Base-by-base conservation (phyloP, 2,113 vertebrate species). In the Dicentrarchus labrax region DNA sequence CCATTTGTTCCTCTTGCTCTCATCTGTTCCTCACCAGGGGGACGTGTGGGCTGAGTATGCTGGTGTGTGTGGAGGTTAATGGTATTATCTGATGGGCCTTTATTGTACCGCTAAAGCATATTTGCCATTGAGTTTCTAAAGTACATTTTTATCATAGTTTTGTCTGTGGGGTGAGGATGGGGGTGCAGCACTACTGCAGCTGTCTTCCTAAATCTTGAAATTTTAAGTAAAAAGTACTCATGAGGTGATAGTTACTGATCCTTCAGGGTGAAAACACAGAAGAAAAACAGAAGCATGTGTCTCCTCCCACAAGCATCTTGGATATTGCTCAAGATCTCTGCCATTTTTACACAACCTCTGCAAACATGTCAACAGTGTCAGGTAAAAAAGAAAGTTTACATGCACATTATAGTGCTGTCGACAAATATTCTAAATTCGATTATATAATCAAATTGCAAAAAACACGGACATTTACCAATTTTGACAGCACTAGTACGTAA, bases 11-110 rank as follows among this genome's bases (percentile, higher is more conserved):
- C 79, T 82, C 74, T 73, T 50, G 2, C 66, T 75, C 82, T 85
- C 82, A n/a, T 81, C 80, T 83, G 82, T 47, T 85, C 79, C 83
- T 87, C 85, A 39, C 78, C 85, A 70, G 76, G 85, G 80, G 68
- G 74, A 72, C 41, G 84, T 59, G 90, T 75, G 84, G 77, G 88
- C 57, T 17, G 83, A 66, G 69, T 21, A 22, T 74, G 72, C 43
- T 69, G 69, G 24, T 78, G 80, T 54, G 69, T 4, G 67, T 6
- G 53, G 80, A 74, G 83, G 75, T 72, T 85, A 89, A 87, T 85
- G 19, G 68, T 64, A 22, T 83, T 77, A 85, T 77, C 82, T 77
- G 54, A 86, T 17, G 54, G 76, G 71, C 76, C 70, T 82, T 69
- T 9, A 24, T 36, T 13, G 62, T 36, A 15, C 4, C 43, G 64